Percentiles rank a stretch among this genome's conserved stretches.
phyloP scores from a whole-genome alignment of 2,113 vertebrate species.

The Trinectes maculatus region DNA sequence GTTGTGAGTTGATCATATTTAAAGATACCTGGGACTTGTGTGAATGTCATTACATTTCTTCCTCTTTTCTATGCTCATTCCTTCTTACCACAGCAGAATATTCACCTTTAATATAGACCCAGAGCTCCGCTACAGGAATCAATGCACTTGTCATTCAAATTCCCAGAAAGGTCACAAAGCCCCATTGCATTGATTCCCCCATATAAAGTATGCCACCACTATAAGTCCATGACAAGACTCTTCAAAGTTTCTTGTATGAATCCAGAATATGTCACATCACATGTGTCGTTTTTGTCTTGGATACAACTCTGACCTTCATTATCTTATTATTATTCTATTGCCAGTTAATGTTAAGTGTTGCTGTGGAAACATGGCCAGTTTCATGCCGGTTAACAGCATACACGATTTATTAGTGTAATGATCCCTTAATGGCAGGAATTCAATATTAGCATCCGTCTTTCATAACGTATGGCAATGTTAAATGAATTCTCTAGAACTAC shows the following conservation, averaged over 20 bases:
- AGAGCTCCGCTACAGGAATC: constrained; percentile 54
- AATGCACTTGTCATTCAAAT: constrained; percentile 74
- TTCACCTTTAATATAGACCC: constrained; percentile 60
- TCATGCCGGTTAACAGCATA: constrained; percentile 38
- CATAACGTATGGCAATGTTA: constrained; percentile 54
- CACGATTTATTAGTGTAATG: constrained; percentile 65
- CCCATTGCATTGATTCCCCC: constrained; percentile 58
- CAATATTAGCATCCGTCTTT: constrained; percentile 66
- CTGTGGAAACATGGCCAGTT: constrained; percentile 43
- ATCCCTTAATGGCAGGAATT: constrained; percentile 62
- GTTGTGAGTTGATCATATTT: background rate
- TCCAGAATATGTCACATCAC: constrained; percentile 18
- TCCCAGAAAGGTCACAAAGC: constrained; percentile 71
- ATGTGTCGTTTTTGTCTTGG: constrained; percentile 2
- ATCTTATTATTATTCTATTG: constrained; percentile 21
- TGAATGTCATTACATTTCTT: background rate
- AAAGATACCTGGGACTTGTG: background rate
- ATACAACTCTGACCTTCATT: constrained; percentile 21
- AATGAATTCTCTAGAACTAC: constrained; percentile 54
- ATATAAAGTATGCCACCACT: constrained; percentile 46
- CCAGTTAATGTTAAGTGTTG: constrained; percentile 28
- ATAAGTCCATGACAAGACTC: no score
- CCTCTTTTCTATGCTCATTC: constrained; percentile 2
- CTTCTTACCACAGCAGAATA: background rate
- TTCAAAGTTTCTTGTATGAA: constrained; percentile 16